These are phyloP conservation scores for Dryobates pubescens DNA, from an alignment of 2,797 vertebrate genomes.

Conservation along the genomic window DNA sequence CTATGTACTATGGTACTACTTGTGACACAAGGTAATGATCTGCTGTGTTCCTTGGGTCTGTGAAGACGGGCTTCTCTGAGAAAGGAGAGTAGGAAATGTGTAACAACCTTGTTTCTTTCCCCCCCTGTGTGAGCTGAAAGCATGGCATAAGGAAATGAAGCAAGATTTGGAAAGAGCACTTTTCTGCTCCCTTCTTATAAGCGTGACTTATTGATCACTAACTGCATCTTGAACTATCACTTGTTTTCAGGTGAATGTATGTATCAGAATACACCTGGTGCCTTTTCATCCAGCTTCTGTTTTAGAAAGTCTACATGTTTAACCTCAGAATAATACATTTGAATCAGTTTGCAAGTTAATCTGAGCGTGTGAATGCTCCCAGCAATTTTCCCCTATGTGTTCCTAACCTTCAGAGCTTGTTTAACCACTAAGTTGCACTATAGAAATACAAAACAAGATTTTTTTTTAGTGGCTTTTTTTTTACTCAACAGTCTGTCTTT, in stretches of 20 bases:
- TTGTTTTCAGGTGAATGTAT: not conserved
- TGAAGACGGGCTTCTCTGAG: not conserved
- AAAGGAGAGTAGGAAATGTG: not conserved
- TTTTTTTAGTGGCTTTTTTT: not conserved
- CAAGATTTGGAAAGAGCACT: not conserved
- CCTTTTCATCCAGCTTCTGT: not conserved
- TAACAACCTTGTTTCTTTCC: not conserved
- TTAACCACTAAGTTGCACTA: not conserved
- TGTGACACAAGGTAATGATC: not conserved
- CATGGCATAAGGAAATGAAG: not conserved
- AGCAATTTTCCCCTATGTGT: not conserved
- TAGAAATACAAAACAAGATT: not conserved
- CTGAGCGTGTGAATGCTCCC: not conserved
- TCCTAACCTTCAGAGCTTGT: not conserved
- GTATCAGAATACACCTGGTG: fast-evolving
- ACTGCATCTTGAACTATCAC: not conserved
- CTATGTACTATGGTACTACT: not conserved
- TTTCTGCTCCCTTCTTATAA: not conserved
- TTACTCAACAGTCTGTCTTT: not conserved
- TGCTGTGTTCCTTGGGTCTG: not conserved
- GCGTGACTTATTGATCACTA: not conserved
- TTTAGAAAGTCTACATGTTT: not conserved
- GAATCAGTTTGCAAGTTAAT: not conserved
- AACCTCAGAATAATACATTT: not conserved
- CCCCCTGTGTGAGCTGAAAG: not conserved